A percentile compares a stretch with the other conserved stretches of the same genome.
Conservation (phyloP, 2,888 invertebrate genomes). For the Sesia apiformis region DNA sequence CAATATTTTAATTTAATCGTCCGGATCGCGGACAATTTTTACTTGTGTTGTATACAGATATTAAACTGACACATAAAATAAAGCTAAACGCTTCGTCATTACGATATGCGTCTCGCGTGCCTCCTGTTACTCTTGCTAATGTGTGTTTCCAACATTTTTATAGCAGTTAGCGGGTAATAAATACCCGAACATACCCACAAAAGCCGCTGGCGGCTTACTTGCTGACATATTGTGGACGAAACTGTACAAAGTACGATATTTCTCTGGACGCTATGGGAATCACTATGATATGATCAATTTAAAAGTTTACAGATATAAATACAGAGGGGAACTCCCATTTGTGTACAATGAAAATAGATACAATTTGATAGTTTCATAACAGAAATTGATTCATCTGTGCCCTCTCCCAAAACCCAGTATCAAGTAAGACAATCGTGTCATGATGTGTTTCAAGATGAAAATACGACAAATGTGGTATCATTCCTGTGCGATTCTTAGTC, state of each 20-base stretch:
- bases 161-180: constrained; percentile 30
- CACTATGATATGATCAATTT: constrained; percentile 4
- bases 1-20: no score
- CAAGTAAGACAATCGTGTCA: no score
- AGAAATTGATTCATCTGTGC: no score
- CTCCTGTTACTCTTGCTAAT: constrained; percentile 50
- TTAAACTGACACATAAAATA: neutral
- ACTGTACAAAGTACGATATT: neutral
- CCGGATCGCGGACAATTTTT: no score
- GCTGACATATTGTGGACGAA: constrained; percentile 30
- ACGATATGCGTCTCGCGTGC: constrained; percentile 48
- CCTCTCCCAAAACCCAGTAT: no score
- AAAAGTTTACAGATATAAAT: constrained; percentile 11
- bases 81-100: constrained; percentile 3
- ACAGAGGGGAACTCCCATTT: no score
- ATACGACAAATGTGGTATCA: no score
- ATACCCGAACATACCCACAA: constrained; percentile 6
- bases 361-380: no score
- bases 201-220: constrained; percentile 24
- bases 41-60: neutral
- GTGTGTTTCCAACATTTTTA: constrained; percentile 57
- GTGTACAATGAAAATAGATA: no score
- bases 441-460: no score
- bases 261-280: constrained; percentile 6
- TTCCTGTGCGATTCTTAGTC: no score